Conservation (phyloP, 2,797 vertebrate genomes). For the Hyperoplus lanceolatus region DNA sequence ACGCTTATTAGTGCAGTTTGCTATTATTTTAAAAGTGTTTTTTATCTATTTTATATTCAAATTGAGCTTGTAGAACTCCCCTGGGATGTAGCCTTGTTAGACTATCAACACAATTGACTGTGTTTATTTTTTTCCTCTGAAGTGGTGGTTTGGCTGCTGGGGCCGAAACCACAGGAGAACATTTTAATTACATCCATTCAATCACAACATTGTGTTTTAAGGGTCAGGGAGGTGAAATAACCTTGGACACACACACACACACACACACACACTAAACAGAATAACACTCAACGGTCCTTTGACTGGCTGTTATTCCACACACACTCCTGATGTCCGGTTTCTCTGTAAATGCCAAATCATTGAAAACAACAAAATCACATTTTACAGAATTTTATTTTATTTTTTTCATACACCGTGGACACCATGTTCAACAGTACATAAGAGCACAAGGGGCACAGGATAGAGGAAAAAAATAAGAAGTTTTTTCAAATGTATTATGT, state of each 20-base stretch:
- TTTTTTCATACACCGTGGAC: no score
- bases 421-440: no score
- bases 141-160: slow-evolving; percentile 31
- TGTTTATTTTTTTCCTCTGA: slow-evolving; percentile 77
- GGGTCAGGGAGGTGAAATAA: slow-evolving; percentile 64
- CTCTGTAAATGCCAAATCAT: slow-evolving; percentile 17
- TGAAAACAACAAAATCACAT: slow-evolving; percentile 33
- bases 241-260: slow-evolving; percentile 50
- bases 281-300: slow-evolving; percentile 71
- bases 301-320: slow-evolving; percentile 62
- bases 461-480: no score
- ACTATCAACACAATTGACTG: slow-evolving; percentile 53
- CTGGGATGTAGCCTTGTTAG: slow-evolving; percentile 31
- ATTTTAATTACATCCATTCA: slow-evolving; percentile 82
- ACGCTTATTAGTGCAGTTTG: slow-evolving; percentile 39
- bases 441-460: no score
- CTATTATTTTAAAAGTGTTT: slow-evolving; percentile 54
- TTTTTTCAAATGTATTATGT: no score
- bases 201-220: slow-evolving; percentile 76
- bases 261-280: slow-evolving; percentile 67
- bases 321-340: slow-evolving; percentile 35
- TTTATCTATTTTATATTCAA: slow-evolving; percentile 57
- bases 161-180: slow-evolving; percentile 58
- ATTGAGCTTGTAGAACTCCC: slow-evolving; percentile 61
- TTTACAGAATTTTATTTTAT: no score